Conservation (phyloP, 2,113 vertebrate genomes). For the Zapus hudsonius region DNA sequence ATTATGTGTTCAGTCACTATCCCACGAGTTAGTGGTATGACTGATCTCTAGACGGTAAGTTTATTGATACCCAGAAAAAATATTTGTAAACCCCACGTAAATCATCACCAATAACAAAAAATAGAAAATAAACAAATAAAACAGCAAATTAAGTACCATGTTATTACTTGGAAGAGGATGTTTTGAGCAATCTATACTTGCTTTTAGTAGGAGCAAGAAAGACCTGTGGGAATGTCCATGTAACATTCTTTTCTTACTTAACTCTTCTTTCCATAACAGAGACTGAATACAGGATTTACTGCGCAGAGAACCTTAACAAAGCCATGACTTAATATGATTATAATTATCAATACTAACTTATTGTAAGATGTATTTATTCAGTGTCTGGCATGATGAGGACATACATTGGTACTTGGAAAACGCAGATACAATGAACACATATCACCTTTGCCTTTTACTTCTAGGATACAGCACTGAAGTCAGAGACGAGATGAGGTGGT, state of each 20-base stretch:
- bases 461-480: not conserved
- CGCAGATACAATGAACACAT: not conserved
- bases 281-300: not conserved
- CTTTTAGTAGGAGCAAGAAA: not conserved
- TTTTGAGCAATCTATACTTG: not conserved
- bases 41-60: not conserved
- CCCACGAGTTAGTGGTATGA: too few species aligned
- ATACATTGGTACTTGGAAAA: not conserved
- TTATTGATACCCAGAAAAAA: not conserved
- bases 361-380: not conserved
- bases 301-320: not conserved
- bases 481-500: not conserved
- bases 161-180: not conserved
- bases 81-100: not conserved
- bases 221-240: rapidly evolving
- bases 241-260: not conserved
- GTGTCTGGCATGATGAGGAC: not conserved
- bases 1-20: not conserved
- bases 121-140: not conserved
- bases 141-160: not conserved
- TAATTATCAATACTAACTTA: not conserved
- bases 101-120: not conserved
- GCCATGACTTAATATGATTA: not conserved
- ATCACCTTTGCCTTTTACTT: not conserved
- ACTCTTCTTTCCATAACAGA: not conserved